These are phyloP conservation scores for Heliconius hewitsoni DNA, from an alignment of 1,140 invertebrate species.

Conservation along the genomic window DNA sequence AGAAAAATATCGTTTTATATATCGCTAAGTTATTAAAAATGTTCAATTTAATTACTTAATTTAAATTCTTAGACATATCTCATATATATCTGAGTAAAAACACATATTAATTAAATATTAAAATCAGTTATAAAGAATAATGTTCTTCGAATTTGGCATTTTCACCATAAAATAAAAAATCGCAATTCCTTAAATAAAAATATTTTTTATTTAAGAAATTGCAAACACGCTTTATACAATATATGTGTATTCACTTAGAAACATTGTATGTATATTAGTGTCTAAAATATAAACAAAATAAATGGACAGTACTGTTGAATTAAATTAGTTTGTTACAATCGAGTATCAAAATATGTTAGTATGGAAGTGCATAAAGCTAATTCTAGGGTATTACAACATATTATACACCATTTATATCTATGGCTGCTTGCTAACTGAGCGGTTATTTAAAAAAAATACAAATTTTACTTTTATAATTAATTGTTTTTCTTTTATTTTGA, in stretches of 20 bases:
- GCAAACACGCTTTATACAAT: background rate
- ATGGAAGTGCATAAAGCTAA: conserved; percentile 63
- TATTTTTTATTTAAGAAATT: background rate
- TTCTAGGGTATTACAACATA: conserved; percentile 20
- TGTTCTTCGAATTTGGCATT: background rate
- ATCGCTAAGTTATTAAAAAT: conserved; percentile 1
- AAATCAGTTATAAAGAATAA: background rate
- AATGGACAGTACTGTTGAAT: conserved; percentile 25
- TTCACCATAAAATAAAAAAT: background rate
- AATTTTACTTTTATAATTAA: no score
- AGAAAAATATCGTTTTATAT: background rate
- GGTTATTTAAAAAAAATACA: background rate
- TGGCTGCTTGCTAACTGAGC: conserved; percentile 29
- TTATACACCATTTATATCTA: conserved; percentile 45
- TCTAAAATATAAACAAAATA: conserved; percentile 13
- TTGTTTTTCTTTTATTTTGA: no score
- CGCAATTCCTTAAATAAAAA: background rate
- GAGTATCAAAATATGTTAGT: conserved; percentile 57
- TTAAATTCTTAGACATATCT: background rate
- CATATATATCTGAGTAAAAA: background rate
- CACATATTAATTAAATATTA: background rate
- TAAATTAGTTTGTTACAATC: conserved; percentile 14
- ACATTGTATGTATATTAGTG: background rate
- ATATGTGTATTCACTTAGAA: background rate
- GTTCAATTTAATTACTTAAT: background rate